phyloP scores from a whole-genome alignment of 2,797 vertebrate species.

The Austrolebias charrua region DNA sequence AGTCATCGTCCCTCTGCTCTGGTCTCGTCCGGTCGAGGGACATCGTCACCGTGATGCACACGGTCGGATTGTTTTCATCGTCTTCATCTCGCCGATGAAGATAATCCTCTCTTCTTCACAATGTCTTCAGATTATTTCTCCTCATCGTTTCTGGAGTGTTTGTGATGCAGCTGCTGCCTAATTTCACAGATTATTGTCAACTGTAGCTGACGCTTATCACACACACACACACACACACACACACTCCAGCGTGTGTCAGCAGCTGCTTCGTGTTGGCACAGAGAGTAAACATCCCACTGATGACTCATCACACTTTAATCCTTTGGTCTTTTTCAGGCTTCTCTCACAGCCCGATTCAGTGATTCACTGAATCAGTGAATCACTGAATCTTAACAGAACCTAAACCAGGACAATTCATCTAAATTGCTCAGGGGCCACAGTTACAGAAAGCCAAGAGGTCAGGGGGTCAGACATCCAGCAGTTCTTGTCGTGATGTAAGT shows the following conservation, averaged over 20 bases:
- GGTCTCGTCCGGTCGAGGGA: not conserved
- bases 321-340: slow-evolving; percentile 4
- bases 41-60: too few species aligned
- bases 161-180: slow-evolving; percentile 51
- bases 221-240: slow-evolving; percentile 10
- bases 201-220: slow-evolving; percentile 34
- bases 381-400: too few species aligned
- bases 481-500: too few species aligned
- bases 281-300: slow-evolving; percentile 65
- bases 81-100: slow-evolving; percentile 7
- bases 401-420: too few species aligned
- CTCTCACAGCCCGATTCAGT: not conserved
- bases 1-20: slow-evolving; percentile 6
- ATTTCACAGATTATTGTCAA: slow-evolving; percentile 62
- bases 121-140: slow-evolving; percentile 3
- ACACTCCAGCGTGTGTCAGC: slow-evolving; percentile 52
- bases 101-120: slow-evolving; percentile 19
- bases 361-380: not conserved
- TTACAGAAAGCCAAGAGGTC: too few species aligned
- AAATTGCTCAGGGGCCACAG: too few species aligned
- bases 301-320: slow-evolving; percentile 52
- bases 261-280: slow-evolving; percentile 63
- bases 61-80: not conserved
- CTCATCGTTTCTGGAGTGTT: slow-evolving; percentile 15
- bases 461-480: too few species aligned